These are phyloP conservation scores for Diloba caeruleocephala DNA, from an alignment of 2,888 invertebrate species.

Conservation along the genomic window DNA sequence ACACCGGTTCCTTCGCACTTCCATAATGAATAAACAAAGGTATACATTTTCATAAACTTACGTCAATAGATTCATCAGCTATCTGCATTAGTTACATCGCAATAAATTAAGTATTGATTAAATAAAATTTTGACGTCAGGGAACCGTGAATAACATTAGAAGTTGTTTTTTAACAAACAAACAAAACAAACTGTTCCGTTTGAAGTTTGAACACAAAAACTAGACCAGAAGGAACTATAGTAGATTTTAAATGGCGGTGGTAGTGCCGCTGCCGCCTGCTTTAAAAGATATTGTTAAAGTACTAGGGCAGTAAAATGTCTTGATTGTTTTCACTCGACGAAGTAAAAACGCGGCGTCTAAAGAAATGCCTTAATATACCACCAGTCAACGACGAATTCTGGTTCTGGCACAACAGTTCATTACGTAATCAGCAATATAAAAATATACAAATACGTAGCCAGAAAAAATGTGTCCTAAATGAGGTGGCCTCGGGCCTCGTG, in stretches of 20 bases:
- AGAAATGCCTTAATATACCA: slow-evolving; percentile 16
- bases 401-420: slow-evolving; percentile 22
- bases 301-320: too few relatives aligned
- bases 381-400: slow-evolving; percentile 11
- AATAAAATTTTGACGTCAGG: too few relatives aligned
- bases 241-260: slow-evolving; percentile 20
- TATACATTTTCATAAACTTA: too few relatives aligned
- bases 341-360: not conserved
- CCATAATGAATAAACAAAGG: too few relatives aligned
- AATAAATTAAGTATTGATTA: too few relatives aligned
- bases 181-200: not conserved
- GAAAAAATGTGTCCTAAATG: slow-evolving; percentile 54
- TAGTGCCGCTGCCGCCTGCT: slow-evolving; percentile 3
- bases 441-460: slow-evolving; percentile 37
- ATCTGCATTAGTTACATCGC: too few relatives aligned
- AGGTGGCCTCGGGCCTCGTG: slow-evolving; percentile 43
- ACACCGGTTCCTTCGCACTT: too few relatives aligned
- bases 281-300: not conserved
- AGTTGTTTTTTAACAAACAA: too few relatives aligned
- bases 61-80: too few relatives aligned
- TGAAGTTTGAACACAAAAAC: slow-evolving; percentile 9
- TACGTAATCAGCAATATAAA: slow-evolving; percentile 33
- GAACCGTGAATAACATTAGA: too few relatives aligned
- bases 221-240: slow-evolving; percentile 22
- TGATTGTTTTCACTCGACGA: not conserved